These are phyloP conservation scores for Podabrus alpinus DNA, from an alignment of 2,888 invertebrate genomes.

Conservation along the genomic window DNA sequence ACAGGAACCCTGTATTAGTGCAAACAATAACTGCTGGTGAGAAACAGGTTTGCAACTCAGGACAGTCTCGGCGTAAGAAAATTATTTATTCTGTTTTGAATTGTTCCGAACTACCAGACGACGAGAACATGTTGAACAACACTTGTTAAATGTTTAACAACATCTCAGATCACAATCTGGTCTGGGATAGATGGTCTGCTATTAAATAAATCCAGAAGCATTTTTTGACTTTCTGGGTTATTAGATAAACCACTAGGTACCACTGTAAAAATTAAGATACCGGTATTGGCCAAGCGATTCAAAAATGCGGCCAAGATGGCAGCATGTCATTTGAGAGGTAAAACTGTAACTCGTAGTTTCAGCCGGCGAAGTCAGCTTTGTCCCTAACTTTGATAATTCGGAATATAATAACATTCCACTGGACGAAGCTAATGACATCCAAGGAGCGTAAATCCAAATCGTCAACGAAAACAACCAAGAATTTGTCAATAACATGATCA, in stretches of 20 bases:
- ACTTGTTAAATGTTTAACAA: neutral
- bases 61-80: neutral
- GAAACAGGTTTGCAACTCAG: constrained; percentile 47
- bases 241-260: constrained; percentile 35
- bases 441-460: no score
- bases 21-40: constrained; percentile 64
- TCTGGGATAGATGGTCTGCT: neutral
- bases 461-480: constrained; percentile 3
- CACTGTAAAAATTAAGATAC: constrained; percentile 53
- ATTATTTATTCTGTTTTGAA: constrained; percentile 2
- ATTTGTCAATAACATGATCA: no score
- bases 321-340: constrained; percentile 33
- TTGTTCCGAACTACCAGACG: constrained; percentile 72
- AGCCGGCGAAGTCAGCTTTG: neutral
- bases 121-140: constrained; percentile 50
- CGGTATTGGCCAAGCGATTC: constrained; percentile 55
- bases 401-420: neutral
- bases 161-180: neutral
- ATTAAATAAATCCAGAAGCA: neutral
- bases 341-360: neutral
- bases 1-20: constrained; percentile 70
- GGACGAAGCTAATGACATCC: neutral
- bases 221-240: neutral
- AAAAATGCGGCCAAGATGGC: constrained; percentile 49
- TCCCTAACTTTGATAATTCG: neutral